phyloP scores from a whole-genome alignment of 53 echinoderm and acorn worm genomes.

The Pentamera pediparva region DNA sequence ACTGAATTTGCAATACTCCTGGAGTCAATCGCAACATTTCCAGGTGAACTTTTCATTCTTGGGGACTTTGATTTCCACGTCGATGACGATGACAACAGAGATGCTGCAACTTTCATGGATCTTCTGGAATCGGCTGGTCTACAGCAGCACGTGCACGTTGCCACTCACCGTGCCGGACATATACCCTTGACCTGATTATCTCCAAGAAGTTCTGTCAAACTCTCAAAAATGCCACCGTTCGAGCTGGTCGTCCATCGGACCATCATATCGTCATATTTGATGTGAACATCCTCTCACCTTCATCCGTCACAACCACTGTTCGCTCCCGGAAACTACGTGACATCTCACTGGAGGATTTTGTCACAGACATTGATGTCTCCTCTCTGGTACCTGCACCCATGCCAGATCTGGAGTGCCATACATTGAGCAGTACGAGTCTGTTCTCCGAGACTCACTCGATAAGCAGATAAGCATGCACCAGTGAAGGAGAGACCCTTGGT shows the following conservation, averaged over 20 bases:
- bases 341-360: not conserved
- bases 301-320: not conserved
- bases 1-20: not conserved
- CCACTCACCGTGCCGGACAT: conserved; percentile 9
- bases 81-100: not conserved
- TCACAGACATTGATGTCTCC: not conserved
- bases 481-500: not conserved
- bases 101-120: not conserved
- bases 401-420: not conserved
- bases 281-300: too few species aligned
- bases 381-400: not conserved
- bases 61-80: not conserved
- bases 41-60: not conserved
- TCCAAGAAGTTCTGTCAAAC: not conserved
- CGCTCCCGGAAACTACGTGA: not conserved
- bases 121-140: not conserved
- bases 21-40: not conserved
- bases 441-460: not conserved
- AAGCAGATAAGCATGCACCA: not conserved
- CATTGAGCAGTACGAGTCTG: not conserved
- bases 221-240: not conserved
- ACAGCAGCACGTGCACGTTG: not conserved
- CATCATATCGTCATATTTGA: not conserved
- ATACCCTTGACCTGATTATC: not conserved
- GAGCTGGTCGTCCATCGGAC: not conserved